Conservation (phyloP, 2,113 vertebrate species). For the Halcyon senegalensis region DNA sequence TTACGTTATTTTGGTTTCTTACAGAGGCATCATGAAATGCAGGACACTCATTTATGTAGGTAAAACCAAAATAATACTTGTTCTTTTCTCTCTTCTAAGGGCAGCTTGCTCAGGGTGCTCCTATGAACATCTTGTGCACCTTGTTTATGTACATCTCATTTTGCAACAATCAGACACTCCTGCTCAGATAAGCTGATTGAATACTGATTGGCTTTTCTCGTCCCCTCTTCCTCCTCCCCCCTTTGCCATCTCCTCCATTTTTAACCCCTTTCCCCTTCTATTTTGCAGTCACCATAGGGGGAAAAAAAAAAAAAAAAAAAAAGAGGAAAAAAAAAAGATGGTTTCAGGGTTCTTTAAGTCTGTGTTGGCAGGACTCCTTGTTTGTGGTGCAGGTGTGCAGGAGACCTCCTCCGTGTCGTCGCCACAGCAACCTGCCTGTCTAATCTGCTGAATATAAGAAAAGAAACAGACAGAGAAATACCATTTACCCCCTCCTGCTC, state of each 20-base stretch:
- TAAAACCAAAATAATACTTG: not conserved
- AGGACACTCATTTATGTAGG: not conserved
- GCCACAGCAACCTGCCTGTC: constrained; percentile 81
- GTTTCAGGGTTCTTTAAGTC: constrained; percentile 52
- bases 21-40: not conserved
- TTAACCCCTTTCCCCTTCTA: not conserved
- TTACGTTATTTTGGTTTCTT: not conserved
- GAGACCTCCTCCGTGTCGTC: constrained; percentile 75
- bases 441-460: constrained; percentile 83
- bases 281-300: constrained; percentile 21
- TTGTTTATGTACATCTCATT: not conserved
- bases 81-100: not conserved
- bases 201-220: not conserved
- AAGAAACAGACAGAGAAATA: constrained; percentile 76
- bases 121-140: not conserved
- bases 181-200: not conserved
- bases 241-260: not conserved
- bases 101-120: not conserved
- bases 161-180: not conserved
- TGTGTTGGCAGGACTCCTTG: constrained; percentile 49
- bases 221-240: not conserved
- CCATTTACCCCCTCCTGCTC: constrained; percentile 79
- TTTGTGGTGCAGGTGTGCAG: constrained; percentile 79
- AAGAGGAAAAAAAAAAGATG: not conserved
- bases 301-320: too few relatives aligned